Base-by-base conservation (phyloP, 2,888 invertebrate genomes). In the Pyralis farinalis region DNA sequence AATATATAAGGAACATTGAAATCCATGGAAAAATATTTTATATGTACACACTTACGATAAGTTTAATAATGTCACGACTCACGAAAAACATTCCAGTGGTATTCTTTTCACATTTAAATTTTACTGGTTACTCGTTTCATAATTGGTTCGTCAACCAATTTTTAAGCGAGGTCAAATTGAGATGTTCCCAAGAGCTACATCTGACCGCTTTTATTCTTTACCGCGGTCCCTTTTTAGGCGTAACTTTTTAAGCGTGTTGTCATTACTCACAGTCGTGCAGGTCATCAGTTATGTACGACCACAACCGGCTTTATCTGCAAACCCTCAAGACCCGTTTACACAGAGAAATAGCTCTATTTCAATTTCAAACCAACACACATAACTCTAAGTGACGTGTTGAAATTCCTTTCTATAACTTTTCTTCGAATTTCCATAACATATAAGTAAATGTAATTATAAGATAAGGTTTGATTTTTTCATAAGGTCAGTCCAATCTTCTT, bases 261-360 rank as follows among this genome's bases (percentile, higher is more conserved):
- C 32, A 32, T 32, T 32, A 32, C 16, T 32, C 20, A 20, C 32
- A 6, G 32, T 32, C 32, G 32, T 4, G 32, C 6, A 8, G 32
- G 16, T 32, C 32, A 20, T 32, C 16, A 20, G 32, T 32, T 32
- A 32, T 41, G 36, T 41, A 35, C 29, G 27, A 25, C 16, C 20
- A 10, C 32, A 16, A 9, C 20, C 6, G 16, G 32, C 8, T 63
- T 66, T 63, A 58, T 56, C 51, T 40, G 39, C 7, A n/a, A 32
- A 12, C n/a, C 32, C 20, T 20, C 9, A 12, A 16, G 32, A 1
- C n/a, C 11, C 12, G 20, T 32, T 30, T 7, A n/a, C 16, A 32
- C 8, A 32, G 44, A 51, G 53, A 58, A 62, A 63, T 60, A 51
- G 55, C 53, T 59, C 58, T 64, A 67, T 58, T 70, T 64, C 52